Evolutionary conservation across 2,113 vertebrate species (phyloP), one percentile per base, ranked within the genome.

Genomic region (Salvelinus alpinus): DNA sequence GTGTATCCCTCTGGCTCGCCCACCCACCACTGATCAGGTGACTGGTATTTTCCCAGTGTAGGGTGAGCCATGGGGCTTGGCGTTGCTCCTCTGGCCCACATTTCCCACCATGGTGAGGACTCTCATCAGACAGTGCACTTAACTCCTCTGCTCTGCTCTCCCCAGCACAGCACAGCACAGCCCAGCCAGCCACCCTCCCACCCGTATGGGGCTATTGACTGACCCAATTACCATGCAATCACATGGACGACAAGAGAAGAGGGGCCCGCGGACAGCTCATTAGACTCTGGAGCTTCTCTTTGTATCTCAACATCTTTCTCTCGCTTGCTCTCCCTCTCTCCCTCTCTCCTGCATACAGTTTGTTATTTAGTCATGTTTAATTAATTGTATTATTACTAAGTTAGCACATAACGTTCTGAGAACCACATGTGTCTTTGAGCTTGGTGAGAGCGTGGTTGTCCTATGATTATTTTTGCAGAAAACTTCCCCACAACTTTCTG

Each of bases 191-290:
- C 38, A 11, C 38, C 9, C 38, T 44, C 38, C 38, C 38, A 44
- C 38, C 72, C 78, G 78, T 79, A 76, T 71, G 70, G 48, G 69
- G 70, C 84, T 78, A 78, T 78, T 76, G 85, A 88, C 83, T 87
- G 88, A 90, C 90, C 88, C 87, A 89, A 84, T 90, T 90, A 86
- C 77, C 72, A 80, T 44, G 38, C 70, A 75, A 76, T 85, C 84
- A 85, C 83, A 83, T 73, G 85, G 84, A 76, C 71, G 77, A 44
- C 38, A 44, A 44, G 38, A 70, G 72, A 44, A 80, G 74, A 82
- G 80, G 64, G 70, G 78, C 82, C 86, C 1, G 64, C 83, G 80
- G 90, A 86, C 81, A 82, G 83, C 85, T 90, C 87, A 85, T 88
- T 87, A 86, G 85, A 84, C 86, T 80, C 85, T 76, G 69, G 74